Base-by-base conservation (phyloP, 2,113 vertebrate genomes). In the Acanthochromis polyacanthus region DNA sequence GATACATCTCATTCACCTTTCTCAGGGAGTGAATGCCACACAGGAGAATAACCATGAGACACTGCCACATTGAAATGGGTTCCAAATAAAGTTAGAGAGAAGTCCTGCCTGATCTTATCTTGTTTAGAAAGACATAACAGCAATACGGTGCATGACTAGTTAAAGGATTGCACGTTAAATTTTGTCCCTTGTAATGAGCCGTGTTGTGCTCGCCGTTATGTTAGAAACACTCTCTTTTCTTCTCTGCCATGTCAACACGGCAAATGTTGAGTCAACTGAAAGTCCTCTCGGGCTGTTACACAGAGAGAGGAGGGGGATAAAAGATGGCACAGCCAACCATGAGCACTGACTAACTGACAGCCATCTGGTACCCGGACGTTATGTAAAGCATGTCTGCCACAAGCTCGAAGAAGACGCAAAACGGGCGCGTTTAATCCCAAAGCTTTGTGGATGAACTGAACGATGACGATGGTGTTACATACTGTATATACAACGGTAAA, bases 321-420 rank as follows among this genome's bases (percentile, higher is more conserved):
- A 48, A 73, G 51, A 76, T 81, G 71, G 72, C 82, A 80, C 32
- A 56, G 66, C 57, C 69, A 38, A 30, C 32, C 28, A 6, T 23
- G 58, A 62, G 62, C 20, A 28, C 71, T 75, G 69, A 64, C 78
- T 81, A 83, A 75, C 84, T 65, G 78, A 82, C 82, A 57, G 81
- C 92, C 90, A 93, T 93, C 90, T 93, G 92, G 73, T 83, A 73
- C 56, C 17, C 28, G 7, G 46, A 56, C 51, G 10, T 90, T 85
- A 80, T 46, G 56, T 71, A 87, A 88, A 89, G 60, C 77, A 40
- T 12, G n/a, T 70, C 79, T 48, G 7, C 25, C 25, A 66, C 58
- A 72, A 40, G 45, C 69, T 52, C 30, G 0, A 69, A 57, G 20
- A 75, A 77, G 63, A 76, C 63, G 9, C 83, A 82, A 58, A 76